Percentiles rank a stretch among this genome's conserved stretches.
Evolutionary conservation across 2,797 vertebrate genomes (phyloP).

Genomic region (Sylvia borin): DNA sequence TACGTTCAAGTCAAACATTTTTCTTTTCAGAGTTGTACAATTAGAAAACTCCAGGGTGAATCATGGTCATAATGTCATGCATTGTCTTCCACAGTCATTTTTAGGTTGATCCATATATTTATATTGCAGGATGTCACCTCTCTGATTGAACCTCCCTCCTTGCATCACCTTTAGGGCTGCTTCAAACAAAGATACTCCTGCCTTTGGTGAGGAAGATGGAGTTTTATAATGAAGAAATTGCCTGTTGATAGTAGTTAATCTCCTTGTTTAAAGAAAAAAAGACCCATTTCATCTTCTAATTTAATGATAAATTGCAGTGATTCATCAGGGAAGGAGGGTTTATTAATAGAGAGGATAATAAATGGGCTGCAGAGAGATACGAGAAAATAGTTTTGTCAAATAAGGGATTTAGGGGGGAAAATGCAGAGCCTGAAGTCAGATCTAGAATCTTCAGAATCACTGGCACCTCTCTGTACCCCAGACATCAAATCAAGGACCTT

Average conservation of each 20-base stretch:
- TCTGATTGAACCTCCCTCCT: neutral
- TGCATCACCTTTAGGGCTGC: neutral
- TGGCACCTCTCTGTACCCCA: neutral
- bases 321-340: conserved; percentile 44
- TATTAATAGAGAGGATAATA: conserved; percentile 36
- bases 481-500: neutral
- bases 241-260: conserved; percentile 49
- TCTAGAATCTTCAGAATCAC: neutral
- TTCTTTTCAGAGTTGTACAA: neutral
- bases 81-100: conserved; percentile 27
- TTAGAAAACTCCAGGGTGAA: neutral
- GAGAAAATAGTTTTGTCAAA: conserved; percentile 48
- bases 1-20: accelerated
- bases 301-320: conserved; percentile 58
- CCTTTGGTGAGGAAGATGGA: conserved; percentile 19
- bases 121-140: neutral
- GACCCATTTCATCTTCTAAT: conserved; percentile 36
- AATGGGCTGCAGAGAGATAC: neutral
- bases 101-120: neutral
- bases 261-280: conserved; percentile 46
- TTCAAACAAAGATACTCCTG: neutral
- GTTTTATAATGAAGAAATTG: conserved; percentile 50
- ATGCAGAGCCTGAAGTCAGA: neutral
- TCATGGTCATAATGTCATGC: neutral
- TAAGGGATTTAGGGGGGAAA: neutral